A percentile compares a stretch with the other conserved stretches of the same genome.
These are phyloP conservation scores for Lapara coniferarum DNA, from an alignment of 2,888 invertebrate species.

Conservation along the genomic window DNA sequence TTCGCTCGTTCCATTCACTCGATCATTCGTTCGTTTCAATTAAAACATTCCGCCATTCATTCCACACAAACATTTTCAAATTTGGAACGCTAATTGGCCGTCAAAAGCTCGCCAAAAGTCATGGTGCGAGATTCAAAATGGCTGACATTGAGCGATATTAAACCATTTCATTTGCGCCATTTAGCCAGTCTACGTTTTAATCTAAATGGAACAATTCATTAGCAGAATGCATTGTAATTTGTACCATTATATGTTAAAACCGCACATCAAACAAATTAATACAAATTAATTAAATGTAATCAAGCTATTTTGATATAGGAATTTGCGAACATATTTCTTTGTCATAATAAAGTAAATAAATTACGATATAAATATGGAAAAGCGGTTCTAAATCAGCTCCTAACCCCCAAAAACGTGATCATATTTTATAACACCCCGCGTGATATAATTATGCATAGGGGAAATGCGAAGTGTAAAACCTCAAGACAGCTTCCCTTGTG, in stretches of 20 bases:
- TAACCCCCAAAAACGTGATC: not conserved
- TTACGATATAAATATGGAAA: not conserved
- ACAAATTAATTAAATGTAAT: too few relatives aligned
- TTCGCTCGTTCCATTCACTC: conserved; percentile 49
- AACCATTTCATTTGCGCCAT: conserved; percentile 58
- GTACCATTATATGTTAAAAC: conserved; percentile 20
- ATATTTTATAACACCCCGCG: conserved; percentile 37
- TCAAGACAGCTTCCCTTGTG: conserved; percentile 40
- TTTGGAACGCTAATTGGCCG: conserved; percentile 57
- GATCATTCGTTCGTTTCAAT: conserved; percentile 44
- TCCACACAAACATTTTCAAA: conserved; percentile 49
- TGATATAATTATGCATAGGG: conserved; percentile 50
- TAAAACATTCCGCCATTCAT: conserved; percentile 39
- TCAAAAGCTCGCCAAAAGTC: conserved; percentile 63
- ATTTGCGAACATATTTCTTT: too few relatives aligned
- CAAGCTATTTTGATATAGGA: too few relatives aligned
- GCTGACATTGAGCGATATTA: conserved; percentile 52
- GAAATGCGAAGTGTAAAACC: conserved; percentile 35
- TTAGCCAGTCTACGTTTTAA: conserved; percentile 50
- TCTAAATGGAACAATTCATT: conserved; percentile 56
- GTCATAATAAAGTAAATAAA: too few relatives aligned
- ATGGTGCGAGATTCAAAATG: conserved; percentile 64
- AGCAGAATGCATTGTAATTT: conserved; percentile 48
- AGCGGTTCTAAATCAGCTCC: not conserved
- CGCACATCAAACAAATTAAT: conserved; percentile 7